Evolutionary conservation across 2,113 vertebrate genomes (phyloP), one percentile per base, ranked within the genome.

Genomic region (Heterotis niloticus): DNA sequence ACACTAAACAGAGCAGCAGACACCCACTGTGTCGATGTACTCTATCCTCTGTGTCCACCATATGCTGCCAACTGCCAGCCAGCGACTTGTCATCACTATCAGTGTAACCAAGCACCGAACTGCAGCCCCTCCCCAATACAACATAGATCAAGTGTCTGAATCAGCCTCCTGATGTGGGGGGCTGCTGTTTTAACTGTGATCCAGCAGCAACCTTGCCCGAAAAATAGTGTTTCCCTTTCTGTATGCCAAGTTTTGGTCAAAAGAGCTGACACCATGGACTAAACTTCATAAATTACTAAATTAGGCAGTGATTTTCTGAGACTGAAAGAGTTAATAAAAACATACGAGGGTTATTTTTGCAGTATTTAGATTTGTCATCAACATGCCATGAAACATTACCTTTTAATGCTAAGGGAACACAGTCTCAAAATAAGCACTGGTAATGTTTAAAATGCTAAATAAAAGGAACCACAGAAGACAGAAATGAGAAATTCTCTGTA

Each of bases 101-200:
- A 67, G 73, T 72, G 78, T 79, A 73, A 73, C 59, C n/a, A 10
- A 73, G 68, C 76, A 68, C 76, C 67, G 28, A 51, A 57, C 64
- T 54, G 62, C 56, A 24, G 13, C 16, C n/a, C 56, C 59, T 73
- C 68, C 20, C 68, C 77, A 28, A 17, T n/a, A 73, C 59, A 28
- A 64, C 52, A 28, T 11, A 59, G 77, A 68, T 56, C 23, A 51
- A 54, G 17, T 54, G 57, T 28, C 24, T 59, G 78, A 44, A 72
- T 44, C 72, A 18, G 69, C n/a, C 34, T 24, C 57, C 18, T 56
- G 29, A 67, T 26, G 56, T 23, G 14, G 57, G 34, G 51, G 64
- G 64, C 23, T 12, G 76, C 17, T 24, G 23, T 28, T 34, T 67
- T 64, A 52, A 62, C 75, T 62, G 5, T 18, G 44, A 62, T 62